Conservation (phyloP, 2,888 invertebrate genomes). For the Caenorhabditis zanzibari region DNA sequence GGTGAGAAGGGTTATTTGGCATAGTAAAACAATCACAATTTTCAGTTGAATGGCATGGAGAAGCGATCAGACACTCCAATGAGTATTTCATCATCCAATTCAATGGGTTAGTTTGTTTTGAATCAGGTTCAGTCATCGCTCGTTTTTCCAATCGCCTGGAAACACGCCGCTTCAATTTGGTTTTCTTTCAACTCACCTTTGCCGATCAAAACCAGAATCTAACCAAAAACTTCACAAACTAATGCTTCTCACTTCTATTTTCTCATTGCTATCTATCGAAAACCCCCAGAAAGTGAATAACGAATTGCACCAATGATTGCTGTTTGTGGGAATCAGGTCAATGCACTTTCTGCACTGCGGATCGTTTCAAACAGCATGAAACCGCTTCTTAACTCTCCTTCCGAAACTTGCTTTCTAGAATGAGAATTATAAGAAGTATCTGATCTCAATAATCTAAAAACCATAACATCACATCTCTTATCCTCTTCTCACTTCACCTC, state of each 20-base stretch:
- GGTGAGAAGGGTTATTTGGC: slow-evolving; percentile 12
- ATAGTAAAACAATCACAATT: background rate
- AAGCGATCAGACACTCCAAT: slow-evolving; percentile 68
- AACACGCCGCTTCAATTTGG: slow-evolving; percentile 44
- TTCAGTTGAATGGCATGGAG: slow-evolving; percentile 34
- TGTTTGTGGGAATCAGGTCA: slow-evolving; percentile 41
- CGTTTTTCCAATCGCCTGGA: slow-evolving; percentile 13
- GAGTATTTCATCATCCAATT: slow-evolving; percentile 71
- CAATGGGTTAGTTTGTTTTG: slow-evolving; percentile 69
- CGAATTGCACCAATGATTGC: slow-evolving; percentile 49
- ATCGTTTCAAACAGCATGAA: slow-evolving; percentile 57
- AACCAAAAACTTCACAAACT: slow-evolving; percentile 12
- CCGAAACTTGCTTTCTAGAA: slow-evolving; percentile 40
- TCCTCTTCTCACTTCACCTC: slow-evolving; percentile 49
- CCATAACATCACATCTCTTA: slow-evolving; percentile 15
- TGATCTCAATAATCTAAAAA: slow-evolving; percentile 6
- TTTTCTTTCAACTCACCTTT: slow-evolving; percentile 54
- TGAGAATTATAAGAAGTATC: slow-evolving; percentile 38
- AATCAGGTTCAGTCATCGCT: slow-evolving; percentile 4
- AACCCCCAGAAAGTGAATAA: slow-evolving; percentile 44
- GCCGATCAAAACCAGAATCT: slow-evolving; percentile 20
- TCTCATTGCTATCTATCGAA: slow-evolving; percentile 47
- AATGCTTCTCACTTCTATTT: slow-evolving; percentile 59
- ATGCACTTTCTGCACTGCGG: slow-evolving; percentile 57
- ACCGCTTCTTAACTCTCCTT: slow-evolving; percentile 46